phyloP scores from a whole-genome alignment of 2,888 invertebrate species.

The Glyphotaelius pellucidus region DNA sequence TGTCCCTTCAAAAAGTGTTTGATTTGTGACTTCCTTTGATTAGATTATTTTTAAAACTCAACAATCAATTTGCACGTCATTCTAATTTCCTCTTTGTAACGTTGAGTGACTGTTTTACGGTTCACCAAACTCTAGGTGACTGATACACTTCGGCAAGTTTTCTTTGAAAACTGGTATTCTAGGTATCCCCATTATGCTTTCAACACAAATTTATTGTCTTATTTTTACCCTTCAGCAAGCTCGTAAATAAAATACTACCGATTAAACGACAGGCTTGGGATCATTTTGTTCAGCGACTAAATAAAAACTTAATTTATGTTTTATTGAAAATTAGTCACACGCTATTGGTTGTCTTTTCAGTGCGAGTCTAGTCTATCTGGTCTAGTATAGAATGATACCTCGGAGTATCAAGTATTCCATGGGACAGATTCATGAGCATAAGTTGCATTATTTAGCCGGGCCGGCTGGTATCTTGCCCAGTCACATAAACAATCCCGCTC shows the following conservation, averaged over 20 bases:
- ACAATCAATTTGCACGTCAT: constrained; percentile 32
- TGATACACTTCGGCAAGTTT: constrained; percentile 14
- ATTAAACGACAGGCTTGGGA: not conserved
- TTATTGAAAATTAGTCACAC: constrained; percentile 23
- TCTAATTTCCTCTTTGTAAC: constrained; percentile 23
- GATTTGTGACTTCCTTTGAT: constrained; percentile 18
- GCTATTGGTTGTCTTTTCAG: not conserved
- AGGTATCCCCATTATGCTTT: not conserved
- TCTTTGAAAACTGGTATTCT: constrained; percentile 15
- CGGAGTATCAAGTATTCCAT: constrained; percentile 58
- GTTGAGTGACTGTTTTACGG: constrained; percentile 24
- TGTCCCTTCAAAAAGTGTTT: not conserved
- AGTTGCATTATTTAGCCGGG: constrained; percentile 56
- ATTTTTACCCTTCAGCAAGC: not conserved
- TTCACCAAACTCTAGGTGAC: not conserved
- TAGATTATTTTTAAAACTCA: constrained; percentile 3
- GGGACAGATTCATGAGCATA: constrained; percentile 57
- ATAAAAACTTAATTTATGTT: not conserved
- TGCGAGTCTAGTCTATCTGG: not conserved
- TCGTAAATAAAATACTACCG: not conserved
- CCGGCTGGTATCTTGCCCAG: constrained; percentile 49
- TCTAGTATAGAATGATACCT: not conserved
- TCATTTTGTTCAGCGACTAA: not conserved
- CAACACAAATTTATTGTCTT: not conserved
- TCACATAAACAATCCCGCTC: constrained; percentile 57